Evolutionary conservation across 2,797 vertebrate species (phyloP).

Genomic region (Phaenicophaeus curvirostris): DNA sequence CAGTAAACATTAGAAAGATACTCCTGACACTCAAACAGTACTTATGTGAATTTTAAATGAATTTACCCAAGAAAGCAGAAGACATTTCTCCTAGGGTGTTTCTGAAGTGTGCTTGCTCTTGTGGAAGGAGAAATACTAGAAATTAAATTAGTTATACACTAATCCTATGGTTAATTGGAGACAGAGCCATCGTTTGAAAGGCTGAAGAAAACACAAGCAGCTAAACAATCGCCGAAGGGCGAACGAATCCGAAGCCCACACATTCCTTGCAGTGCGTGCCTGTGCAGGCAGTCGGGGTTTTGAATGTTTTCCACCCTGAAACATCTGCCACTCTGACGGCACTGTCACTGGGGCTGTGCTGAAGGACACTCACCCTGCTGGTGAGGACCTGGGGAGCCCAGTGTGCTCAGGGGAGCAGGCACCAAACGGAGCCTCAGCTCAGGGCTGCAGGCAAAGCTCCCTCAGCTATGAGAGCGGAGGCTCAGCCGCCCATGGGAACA

Average conservation of each 20-base stretch:
- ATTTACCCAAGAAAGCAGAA: not conserved
- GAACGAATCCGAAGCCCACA: not conserved
- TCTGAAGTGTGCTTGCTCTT: not conserved
- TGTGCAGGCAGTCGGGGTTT: not conserved
- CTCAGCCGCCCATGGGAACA: accelerated
- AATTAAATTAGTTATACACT: not conserved
- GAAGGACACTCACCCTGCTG: no score
- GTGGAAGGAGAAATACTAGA: not conserved
- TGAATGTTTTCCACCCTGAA: not conserved
- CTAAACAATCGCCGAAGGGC: not conserved
- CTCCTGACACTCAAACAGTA: not conserved
- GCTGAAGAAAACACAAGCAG: not conserved
- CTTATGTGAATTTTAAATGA: not conserved
- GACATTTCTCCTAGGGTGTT: not conserved
- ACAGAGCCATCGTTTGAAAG: not conserved
- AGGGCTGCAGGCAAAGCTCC: not conserved
- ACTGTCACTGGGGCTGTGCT: not conserved
- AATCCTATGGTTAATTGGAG: not conserved
- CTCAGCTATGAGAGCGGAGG: not conserved
- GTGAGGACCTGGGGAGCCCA: accelerated
- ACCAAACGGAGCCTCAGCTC: not conserved
- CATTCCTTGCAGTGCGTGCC: not conserved
- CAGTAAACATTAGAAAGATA: not conserved
- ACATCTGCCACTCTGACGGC: not conserved
- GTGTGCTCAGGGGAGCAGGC: not conserved